Evolutionary conservation across 1,140 invertebrate genomes (phyloP).

Genomic region (Pseudomyrmex pallidus): DNA sequence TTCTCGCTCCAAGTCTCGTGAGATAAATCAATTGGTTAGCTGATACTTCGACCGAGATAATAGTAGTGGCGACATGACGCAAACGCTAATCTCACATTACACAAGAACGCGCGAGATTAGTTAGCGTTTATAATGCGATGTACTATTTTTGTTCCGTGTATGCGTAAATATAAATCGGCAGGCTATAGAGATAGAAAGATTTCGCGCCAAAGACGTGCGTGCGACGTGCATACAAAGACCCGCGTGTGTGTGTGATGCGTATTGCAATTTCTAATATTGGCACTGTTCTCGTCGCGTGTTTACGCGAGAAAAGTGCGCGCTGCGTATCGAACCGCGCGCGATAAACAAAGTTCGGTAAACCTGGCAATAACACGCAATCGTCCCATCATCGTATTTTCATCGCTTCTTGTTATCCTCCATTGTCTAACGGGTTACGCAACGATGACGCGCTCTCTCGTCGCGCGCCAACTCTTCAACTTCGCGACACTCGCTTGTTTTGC

Average conservation of each 20-base stretch:
- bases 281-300: conserved; percentile 20
- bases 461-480: neutral
- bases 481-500: neutral
- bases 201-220: neutral
- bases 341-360: conserved; percentile 50
- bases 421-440: conserved; percentile 35
- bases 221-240: neutral
- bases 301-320: conserved; percentile 21
- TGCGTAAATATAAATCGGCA: neutral
- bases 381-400: too few species aligned
- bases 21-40: conserved; percentile 11
- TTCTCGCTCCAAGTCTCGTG: conserved; percentile 1
- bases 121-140: neutral
- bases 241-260: neutral
- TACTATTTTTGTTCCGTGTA: conserved; percentile 22
- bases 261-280: conserved; percentile 12
- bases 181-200: too few species aligned
- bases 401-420: neutral
- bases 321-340: neutral
- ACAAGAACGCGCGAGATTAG: neutral
- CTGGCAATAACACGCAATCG: conserved; percentile 23
- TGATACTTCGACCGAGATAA: conserved; percentile 30
- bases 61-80: conserved; percentile 5
- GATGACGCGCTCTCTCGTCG: conserved; percentile 5
- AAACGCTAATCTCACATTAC: conserved; percentile 24